These are phyloP conservation scores for Bombylius discolor DNA, from an alignment of 2,888 invertebrate genomes.

Conservation along the genomic window DNA sequence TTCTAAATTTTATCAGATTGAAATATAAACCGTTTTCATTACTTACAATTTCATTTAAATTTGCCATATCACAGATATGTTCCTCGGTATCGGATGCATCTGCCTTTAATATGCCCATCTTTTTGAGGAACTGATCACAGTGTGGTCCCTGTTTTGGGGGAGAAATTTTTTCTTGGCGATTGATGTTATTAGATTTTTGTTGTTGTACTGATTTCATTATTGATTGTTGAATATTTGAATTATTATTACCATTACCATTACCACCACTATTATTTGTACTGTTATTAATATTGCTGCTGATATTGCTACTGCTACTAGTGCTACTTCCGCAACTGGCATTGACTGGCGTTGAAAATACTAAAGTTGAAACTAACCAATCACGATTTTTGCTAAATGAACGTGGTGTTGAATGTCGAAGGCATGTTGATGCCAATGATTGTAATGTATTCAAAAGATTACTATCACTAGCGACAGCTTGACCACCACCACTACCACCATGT, in stretches of 20 bases:
- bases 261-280: slow-evolving; percentile 1
- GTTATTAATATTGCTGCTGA: background rate
- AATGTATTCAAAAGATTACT: slow-evolving; percentile 29
- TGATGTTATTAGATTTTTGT: background rate
- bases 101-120: slow-evolving; percentile 34
- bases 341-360: background rate
- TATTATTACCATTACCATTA: background rate
- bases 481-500: background rate
- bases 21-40: background rate
- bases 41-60: slow-evolving; percentile 36
- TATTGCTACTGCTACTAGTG: slow-evolving; percentile 5
- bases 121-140: slow-evolving; percentile 37
- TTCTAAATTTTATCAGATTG: background rate
- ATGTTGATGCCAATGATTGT: slow-evolving; percentile 33
- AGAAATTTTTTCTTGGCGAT: slow-evolving; percentile 9
- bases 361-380: background rate
- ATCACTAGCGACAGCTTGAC: slow-evolving; percentile 4
- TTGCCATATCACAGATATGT: slow-evolving; percentile 37
- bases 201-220: background rate
- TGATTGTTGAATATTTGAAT: background rate
- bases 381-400: slow-evolving; percentile 8
- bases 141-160: slow-evolving; percentile 36
- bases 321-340: slow-evolving; percentile 2
- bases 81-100: slow-evolving; percentile 33
- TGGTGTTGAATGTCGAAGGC: slow-evolving; percentile 20